Percentiles rank a stretch among this genome's conserved stretches.
phyloP scores from a whole-genome alignment of 1,140 invertebrate species.

The Mactra quadrangularis region DNA sequence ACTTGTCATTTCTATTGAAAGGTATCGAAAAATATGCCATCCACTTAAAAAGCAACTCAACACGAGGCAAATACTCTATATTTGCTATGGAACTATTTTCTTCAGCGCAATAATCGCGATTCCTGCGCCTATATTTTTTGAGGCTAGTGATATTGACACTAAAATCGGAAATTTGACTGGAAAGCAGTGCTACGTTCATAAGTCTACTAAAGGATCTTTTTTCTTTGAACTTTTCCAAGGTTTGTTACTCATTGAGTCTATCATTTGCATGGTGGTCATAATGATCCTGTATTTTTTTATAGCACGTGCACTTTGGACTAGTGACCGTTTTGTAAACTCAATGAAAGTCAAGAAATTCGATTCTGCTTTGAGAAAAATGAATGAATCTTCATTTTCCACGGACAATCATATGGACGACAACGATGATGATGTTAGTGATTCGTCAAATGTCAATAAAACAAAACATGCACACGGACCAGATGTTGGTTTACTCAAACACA shows the following conservation, averaged over 20 bases:
- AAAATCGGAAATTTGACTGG: constrained; percentile 48
- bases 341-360: constrained; percentile 14
- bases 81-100: constrained; percentile 35
- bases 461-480: neutral
- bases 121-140: constrained; percentile 31
- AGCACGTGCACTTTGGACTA: constrained; percentile 31
- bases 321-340: constrained; percentile 32
- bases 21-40: constrained; percentile 49
- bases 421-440: neutral
- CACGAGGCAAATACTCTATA: constrained; percentile 15
- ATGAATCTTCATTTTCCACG: constrained; percentile 6
- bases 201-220: neutral
- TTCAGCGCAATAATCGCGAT: constrained; percentile 22
- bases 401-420: neutral
- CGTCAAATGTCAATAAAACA: neutral
- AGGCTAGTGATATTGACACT: constrained; percentile 27
- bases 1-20: constrained; percentile 41
- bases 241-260: constrained; percentile 26
- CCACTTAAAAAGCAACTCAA: constrained; percentile 48
- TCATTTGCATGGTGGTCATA: constrained; percentile 10
- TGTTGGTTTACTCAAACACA: neutral
- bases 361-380: neutral
- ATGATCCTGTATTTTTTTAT: constrained; percentile 43
- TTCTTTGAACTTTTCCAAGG: constrained; percentile 30
- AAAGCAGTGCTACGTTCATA: constrained; percentile 31